Conservation (phyloP, 2,888 invertebrate species). For the Idaea straminata region DNA sequence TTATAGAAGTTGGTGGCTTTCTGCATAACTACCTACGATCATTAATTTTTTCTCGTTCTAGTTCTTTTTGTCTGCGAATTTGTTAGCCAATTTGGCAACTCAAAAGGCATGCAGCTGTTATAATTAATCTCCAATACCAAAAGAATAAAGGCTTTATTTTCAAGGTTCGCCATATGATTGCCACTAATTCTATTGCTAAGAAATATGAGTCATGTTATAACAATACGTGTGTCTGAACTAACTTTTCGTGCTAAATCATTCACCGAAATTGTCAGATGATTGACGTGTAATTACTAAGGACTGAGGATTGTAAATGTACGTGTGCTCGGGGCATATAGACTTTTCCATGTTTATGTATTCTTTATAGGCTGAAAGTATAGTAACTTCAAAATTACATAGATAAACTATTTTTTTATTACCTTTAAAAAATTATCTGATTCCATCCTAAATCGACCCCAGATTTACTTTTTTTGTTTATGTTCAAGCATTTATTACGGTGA, state of each 20-base stretch:
- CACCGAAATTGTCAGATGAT: background rate
- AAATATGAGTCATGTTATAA: background rate
- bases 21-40: background rate
- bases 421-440: too few relatives aligned
- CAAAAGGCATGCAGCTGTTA: background rate
- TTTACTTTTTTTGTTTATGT: too few relatives aligned
- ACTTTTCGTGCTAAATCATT: background rate
- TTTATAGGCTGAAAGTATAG: too few relatives aligned
- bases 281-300: background rate
- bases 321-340: too few relatives aligned
- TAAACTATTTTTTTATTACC: too few relatives aligned
- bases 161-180: background rate
- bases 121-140: background rate
- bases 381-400: too few relatives aligned
- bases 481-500: too few relatives aligned
- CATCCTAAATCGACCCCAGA: too few relatives aligned
- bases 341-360: too few relatives aligned
- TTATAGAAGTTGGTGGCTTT: background rate
- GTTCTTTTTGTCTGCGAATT: background rate
- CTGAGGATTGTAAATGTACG: too few relatives aligned
- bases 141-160: background rate
- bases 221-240: background rate
- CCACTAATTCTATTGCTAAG: background rate
- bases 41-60: background rate
- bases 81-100: background rate